phyloP scores from a whole-genome alignment of 1,140 invertebrate genomes.

The Pollicipes pollicipes region DNA sequence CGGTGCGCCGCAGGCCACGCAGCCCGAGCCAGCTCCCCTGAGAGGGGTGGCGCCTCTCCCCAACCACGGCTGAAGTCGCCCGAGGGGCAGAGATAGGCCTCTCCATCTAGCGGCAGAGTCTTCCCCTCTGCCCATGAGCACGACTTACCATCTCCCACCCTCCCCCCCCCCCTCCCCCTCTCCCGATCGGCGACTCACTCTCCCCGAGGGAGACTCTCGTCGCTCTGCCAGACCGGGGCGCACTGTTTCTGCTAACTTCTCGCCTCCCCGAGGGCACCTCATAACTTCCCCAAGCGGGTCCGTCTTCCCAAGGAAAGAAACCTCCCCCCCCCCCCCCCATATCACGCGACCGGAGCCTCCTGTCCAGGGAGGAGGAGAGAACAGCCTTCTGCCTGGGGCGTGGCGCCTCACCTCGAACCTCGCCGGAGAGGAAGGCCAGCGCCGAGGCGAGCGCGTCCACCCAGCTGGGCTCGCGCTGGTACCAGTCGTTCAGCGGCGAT shows the following conservation, averaged over 20 bases:
- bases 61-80: no score
- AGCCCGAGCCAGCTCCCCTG: no score
- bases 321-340: no score
- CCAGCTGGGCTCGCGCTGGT: constrained; percentile 49
- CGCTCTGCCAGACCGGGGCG: not conserved
- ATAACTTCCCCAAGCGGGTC: no score
- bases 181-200: not conserved
- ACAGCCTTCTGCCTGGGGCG: no score
- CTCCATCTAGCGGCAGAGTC: not conserved
- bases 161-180: not conserved
- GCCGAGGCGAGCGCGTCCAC: constrained; percentile 55
- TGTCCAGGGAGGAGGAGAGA: no score
- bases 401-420: constrained; percentile 48
- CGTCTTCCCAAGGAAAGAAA: no score
- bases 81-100: no score
- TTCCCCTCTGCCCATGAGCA: not conserved
- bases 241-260: not conserved
- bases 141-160: not conserved
- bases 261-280: no score
- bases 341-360: no score
- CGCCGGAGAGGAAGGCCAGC: constrained; percentile 69
- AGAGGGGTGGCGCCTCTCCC: no score
- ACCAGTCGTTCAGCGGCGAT: constrained; percentile 66
- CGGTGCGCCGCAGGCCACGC: no score
- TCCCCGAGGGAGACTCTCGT: not conserved